Evolutionary conservation across 2,113 vertebrate genomes (phyloP), one percentile per base, ranked within the genome.

Genomic region (Siphamia tubifer): DNA sequence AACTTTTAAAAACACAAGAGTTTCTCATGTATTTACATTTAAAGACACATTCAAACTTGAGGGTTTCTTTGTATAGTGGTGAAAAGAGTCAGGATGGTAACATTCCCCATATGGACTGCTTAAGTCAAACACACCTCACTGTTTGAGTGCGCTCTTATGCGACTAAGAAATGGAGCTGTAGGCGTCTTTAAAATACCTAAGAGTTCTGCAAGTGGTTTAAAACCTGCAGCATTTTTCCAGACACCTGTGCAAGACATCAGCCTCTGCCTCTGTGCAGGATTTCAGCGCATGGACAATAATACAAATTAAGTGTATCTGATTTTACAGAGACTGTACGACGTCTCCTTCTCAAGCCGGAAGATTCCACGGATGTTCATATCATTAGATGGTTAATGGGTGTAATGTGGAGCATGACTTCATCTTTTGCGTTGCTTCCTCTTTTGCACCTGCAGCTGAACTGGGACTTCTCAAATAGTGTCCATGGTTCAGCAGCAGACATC

Each of bases 141-240:
- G 71, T 66, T 92, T 92, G 74, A 89, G 76, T 87, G 74, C 44
- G 62, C 80, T 83, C 61, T 68, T 83, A 83, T 79, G 85, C 88
- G 87, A 92, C 85, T 77, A 83, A 68, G 56, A 85, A 87, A 85
- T 68, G 21, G 43, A 65, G 83, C 84, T 80, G 82, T 77, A 80
- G 88, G 86, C 49, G 72, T 84, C 81, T 84, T 77, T 66, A 65
- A 82, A 78, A 76, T 60, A 28, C 35, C 53, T 45, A 23, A 31
- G 44, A 25, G 25, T 0, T 9, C 63, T 51, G 34, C n/a, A 32
- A 54, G 20, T 65, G 57, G 44, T 71, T 70, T 49, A 44, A 83
- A 77, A 77, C 66, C 81, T 51, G 55, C 12, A 4, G 48, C 25
- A 19, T 24, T 75, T 82, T 77, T 64, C 64, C 74, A 69, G 48